Conservation (phyloP, 37 sponge, comb jelly and placozoan species). For the Halichondria panicea region DNA sequence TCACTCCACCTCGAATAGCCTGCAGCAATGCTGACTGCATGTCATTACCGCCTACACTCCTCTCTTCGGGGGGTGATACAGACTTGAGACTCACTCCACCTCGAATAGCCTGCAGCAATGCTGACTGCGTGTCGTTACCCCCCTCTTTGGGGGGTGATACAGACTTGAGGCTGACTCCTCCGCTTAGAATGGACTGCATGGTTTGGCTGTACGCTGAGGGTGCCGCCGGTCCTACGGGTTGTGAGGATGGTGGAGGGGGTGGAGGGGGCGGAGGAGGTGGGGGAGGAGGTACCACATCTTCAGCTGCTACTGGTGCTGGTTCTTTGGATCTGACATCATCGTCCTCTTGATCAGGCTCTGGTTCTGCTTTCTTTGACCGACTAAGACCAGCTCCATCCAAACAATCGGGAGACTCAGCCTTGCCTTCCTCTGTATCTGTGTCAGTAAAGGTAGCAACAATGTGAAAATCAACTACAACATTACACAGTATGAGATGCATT, state of each 20-base stretch:
- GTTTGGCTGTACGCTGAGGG: neutral
- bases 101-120: too few relatives aligned
- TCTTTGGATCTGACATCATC: neutral
- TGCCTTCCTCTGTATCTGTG: too few relatives aligned
- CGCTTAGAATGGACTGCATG: conserved; percentile 34
- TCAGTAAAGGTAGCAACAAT: too few relatives aligned
- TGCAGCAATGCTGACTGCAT: too few relatives aligned
- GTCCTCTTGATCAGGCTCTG: neutral
- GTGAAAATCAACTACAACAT: too few relatives aligned
- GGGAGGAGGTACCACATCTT: neutral
- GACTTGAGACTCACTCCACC: conserved; percentile 22
- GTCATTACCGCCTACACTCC: neutral
- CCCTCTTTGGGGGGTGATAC: conserved; percentile 26
- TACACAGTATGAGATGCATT: too few relatives aligned
- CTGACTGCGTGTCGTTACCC: too few relatives aligned
- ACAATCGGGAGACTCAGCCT: neutral
- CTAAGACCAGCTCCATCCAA: neutral
- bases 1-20: conserved; percentile 39
- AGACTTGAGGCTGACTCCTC: conserved; percentile 20
- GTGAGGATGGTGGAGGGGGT: conserved; percentile 48
- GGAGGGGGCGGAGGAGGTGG: conserved; percentile 41
- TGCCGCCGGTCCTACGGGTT: neutral
- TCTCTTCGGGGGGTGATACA: conserved; percentile 21
- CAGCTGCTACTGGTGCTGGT: neutral
- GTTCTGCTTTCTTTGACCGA: neutral